Conservation (phyloP, 2,797 vertebrate genomes). For the Ctenopoma kingsleyae region DNA sequence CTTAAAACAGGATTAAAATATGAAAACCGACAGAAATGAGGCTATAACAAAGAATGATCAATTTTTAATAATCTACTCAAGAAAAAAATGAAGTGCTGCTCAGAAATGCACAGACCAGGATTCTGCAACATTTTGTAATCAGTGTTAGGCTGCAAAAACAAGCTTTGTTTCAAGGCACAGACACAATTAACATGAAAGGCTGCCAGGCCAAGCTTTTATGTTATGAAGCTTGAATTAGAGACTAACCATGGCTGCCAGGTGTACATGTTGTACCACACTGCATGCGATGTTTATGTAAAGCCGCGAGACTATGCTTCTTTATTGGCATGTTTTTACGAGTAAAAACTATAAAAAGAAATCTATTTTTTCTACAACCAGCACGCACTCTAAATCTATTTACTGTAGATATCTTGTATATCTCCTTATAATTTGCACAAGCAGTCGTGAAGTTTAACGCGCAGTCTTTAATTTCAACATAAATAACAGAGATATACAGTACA, state of each 20-base stretch:
- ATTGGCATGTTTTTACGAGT: conserved; percentile 34
- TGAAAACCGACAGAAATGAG: conserved; percentile 95
- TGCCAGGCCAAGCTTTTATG: conserved; percentile 73
- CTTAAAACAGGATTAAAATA: conserved; percentile 93
- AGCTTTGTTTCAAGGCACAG: conserved; percentile 74
- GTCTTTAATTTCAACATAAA: conserved; percentile 72
- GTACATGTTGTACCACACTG: conserved; percentile 43
- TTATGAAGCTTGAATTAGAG: conserved; percentile 72
- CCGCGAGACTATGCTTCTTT: conserved; percentile 45
- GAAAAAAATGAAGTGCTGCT: conserved; percentile 77
- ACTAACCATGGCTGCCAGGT: conserved; percentile 67
- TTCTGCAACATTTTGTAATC: conserved; percentile 85
- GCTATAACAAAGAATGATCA: conserved; percentile 91
- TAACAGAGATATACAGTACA: conserved; percentile 58
- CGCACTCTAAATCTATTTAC: conserved; percentile 43
- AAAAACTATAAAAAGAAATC: conserved; percentile 24
- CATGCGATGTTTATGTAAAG: conserved; percentile 38
- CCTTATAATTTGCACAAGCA: conserved; percentile 64
- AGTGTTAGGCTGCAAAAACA: conserved; percentile 75
- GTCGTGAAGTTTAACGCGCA: conserved; percentile 68
- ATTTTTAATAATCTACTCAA: conserved; percentile 92
- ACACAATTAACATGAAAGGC: conserved; percentile 83
- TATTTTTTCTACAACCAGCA: conserved; percentile 14
- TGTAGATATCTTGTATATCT: conserved; percentile 64
- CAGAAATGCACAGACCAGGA: conserved; percentile 84